phyloP scores from a whole-genome alignment of 2,888 invertebrate species.

The Linhomoeus sp. region DNA sequence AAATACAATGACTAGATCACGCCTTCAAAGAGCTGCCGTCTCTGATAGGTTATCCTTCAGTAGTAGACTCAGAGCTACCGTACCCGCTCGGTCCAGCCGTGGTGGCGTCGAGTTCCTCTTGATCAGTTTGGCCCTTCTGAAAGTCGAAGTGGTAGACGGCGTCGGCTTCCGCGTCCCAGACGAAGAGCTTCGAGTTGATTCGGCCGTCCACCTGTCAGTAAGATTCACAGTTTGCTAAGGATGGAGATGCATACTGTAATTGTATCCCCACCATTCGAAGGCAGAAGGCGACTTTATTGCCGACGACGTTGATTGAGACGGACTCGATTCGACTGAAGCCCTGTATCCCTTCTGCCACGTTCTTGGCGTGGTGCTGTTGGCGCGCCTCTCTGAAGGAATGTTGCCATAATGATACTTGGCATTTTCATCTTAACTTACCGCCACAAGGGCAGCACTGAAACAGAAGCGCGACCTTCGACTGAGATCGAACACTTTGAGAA shows the following conservation, averaged over 20 bases:
- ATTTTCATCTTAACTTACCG: too few relatives aligned
- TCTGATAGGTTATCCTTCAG: too few relatives aligned
- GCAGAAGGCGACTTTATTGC: conserved; percentile 25
- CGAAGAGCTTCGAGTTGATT: conserved; percentile 59
- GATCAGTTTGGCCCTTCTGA: conserved; percentile 33
- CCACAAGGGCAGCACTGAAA: conserved; percentile 40
- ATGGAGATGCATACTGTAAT: conserved; percentile 61
- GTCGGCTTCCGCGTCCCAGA: conserved; percentile 80
- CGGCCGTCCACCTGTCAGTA: conserved; percentile 31
- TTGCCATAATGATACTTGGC: neutral
- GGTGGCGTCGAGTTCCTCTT: conserved; percentile 17
- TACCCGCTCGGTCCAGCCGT: neutral
- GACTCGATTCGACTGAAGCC: neutral
- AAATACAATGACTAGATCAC: conserved; percentile 30
- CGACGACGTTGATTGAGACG: conserved; percentile 11
- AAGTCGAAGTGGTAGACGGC: conserved; percentile 50
- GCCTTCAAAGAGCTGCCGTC: conserved; percentile 3
- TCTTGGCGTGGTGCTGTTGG: conserved; percentile 40
- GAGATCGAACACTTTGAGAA: conserved; percentile 74
- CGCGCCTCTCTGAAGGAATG: conserved; percentile 47
- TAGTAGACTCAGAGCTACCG: neutral
- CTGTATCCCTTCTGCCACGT: neutral
- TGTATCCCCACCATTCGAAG: conserved; percentile 56
- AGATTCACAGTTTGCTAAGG: conserved; percentile 37
- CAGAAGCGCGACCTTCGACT: conserved; percentile 45